Evolutionary conservation across 2,797 vertebrate species (phyloP).

Genomic region (Cryptoblepharus egeriae): DNA sequence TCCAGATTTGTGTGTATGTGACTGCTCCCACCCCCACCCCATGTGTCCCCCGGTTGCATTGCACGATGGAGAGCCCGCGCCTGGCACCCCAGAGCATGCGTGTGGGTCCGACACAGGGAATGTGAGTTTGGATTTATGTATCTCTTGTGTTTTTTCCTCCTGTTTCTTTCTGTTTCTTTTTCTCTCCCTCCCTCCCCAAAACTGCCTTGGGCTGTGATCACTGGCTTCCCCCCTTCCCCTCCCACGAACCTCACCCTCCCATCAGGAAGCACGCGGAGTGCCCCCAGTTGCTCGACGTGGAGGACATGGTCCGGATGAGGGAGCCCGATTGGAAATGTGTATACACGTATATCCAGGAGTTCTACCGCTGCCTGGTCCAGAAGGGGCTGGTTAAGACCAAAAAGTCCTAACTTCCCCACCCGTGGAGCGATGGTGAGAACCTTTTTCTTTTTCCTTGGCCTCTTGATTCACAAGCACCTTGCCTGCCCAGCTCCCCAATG

Average conservation of each 20-base stretch:
- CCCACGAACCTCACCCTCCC: conserved; percentile 60
- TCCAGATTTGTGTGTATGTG: no score
- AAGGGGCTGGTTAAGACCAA: conserved; percentile 99
- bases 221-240: conserved; percentile 73
- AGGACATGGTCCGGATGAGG: conserved; percentile 99
- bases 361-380: conserved; percentile 98
- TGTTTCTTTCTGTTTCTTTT: conserved; percentile 48
- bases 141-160: conserved; percentile 76
- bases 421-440: conserved; percentile 89
- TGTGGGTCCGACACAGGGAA: conserved; percentile 82
- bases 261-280: conserved; percentile 97
- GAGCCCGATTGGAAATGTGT: conserved; percentile 99
- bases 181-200: conserved; percentile 20
- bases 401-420: conserved; percentile 89
- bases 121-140: conserved; percentile 85
- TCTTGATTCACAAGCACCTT: no score
- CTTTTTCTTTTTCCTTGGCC: conserved; percentile 49
- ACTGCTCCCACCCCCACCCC: not conserved
- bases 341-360: conserved; percentile 99
- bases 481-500: no score
- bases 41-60: conserved; percentile 69
- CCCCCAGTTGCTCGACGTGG: conserved; percentile 98
- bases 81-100: conserved; percentile 75
- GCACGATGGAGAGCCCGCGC: conserved; percentile 62
- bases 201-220: conserved; percentile 69